Base-by-base conservation (phyloP, 2,797 vertebrate species). In the Euphonia xanthogaster region DNA sequence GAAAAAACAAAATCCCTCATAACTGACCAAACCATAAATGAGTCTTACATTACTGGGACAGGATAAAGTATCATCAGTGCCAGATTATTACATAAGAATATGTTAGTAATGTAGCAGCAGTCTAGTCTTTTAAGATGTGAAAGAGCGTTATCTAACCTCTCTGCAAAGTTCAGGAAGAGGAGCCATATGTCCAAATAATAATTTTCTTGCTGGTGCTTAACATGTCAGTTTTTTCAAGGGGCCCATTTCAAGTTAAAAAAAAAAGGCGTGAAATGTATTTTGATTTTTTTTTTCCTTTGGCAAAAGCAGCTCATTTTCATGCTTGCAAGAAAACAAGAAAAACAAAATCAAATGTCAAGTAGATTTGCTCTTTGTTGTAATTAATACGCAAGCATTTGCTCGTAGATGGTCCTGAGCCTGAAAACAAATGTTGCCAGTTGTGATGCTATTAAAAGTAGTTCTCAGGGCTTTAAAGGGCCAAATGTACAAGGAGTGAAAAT, bases 271-370 rank as follows among this genome's bases (percentile, higher is more conserved):
- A 96, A 97, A 92, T 51, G 78, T 54, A 76, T 92, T 93, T 88
- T 6, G 14, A 68, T 87, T 88, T 91, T 94, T 95, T 95, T 87
- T 83, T 87, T 90, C 47, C 91, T 84, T 94, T 96, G 79, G 95
- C 94, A 96, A 95, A 96, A 91, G 87, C 87, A 96, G 91, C 93
- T 97, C 89, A 70, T 96, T 96, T 96, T 96, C 91, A 96, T 96
- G 89, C 91, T 88, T 91, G 91, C 70, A 83, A 94, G 66, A 62
- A 88, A 96, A 96, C 73, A 92, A 90, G 96, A 97, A 96, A 96
- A 97, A 97, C 96, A 96, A 96, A 96, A 95, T 95, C 96, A 97
- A 97, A 97, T 95, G 95, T 97, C 96, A 97, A 96, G 93, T 95
- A 95, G 96, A 96, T 94, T 94, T 97, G 96, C 95, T 96, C 91